Conservation (phyloP, 2,888 invertebrate genomes). For the Hyppa rectilinea region DNA sequence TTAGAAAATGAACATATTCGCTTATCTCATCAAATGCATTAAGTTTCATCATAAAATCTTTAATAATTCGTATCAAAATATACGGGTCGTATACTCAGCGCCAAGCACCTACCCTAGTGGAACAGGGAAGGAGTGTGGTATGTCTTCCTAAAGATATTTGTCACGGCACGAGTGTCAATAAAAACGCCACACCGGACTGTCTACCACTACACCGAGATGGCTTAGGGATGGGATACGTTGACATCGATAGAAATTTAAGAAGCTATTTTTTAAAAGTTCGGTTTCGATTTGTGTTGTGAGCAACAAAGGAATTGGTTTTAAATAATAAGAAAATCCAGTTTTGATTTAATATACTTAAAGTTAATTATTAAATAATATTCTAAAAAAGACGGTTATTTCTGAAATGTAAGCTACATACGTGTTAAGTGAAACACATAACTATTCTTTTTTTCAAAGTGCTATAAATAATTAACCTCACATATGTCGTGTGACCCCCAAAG, state of each 20-base stretch:
- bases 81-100: slow-evolving; percentile 60
- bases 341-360: no score
- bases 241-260: slow-evolving; percentile 42
- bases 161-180: slow-evolving; percentile 90
- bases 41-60: slow-evolving; percentile 53
- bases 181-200: slow-evolving; percentile 90
- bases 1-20: background rate
- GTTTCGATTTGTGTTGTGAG: background rate
- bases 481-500: no score
- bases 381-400: no score
- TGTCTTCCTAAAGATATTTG: slow-evolving; percentile 85
- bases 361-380: no score
- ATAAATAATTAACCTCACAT: no score
- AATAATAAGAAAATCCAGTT: no score
- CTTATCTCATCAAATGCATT: slow-evolving; percentile 14
- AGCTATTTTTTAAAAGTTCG: no score
- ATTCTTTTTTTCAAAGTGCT: no score
- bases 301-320: no score
- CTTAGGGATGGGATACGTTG: slow-evolving; percentile 71
- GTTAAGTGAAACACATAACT: background rate
- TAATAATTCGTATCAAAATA: slow-evolving; percentile 59
- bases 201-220: slow-evolving; percentile 81
- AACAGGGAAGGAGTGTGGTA: slow-evolving; percentile 69
- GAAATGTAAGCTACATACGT: background rate
- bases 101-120: slow-evolving; percentile 61